Evolutionary conservation across 2,888 invertebrate species (phyloP).

Genomic region (Adelognathus sp.): DNA sequence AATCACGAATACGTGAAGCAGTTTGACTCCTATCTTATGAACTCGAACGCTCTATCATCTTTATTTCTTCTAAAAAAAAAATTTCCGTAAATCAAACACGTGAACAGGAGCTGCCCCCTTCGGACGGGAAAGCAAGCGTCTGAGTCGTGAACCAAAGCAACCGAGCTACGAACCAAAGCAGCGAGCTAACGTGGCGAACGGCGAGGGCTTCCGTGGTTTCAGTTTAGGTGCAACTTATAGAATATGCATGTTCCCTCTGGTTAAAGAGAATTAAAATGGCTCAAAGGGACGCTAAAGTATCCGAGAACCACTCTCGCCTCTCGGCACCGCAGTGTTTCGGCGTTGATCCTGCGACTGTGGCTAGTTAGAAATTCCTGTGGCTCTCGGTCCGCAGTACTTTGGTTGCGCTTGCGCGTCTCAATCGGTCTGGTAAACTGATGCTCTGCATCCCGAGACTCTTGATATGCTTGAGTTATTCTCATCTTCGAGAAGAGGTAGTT

Average conservation of each 20-base stretch:
- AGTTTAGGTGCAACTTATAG: conserved; percentile 71
- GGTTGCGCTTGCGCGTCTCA: conserved; percentile 29
- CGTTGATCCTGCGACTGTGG: conserved; percentile 55
- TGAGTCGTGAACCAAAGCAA: not conserved
- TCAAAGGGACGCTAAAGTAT: conserved; percentile 70
- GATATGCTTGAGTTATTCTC: conserved; percentile 37
- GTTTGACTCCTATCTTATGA: too few relatives aligned
- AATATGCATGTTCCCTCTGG: conserved; percentile 75
- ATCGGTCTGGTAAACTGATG: conserved; percentile 37
- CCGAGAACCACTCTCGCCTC: conserved; percentile 43
- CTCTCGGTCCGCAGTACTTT: conserved; percentile 32
- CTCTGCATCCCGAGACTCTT: conserved; percentile 23
- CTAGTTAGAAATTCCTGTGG: conserved; percentile 54
- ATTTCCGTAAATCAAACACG: not conserved
- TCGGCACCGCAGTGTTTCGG: conserved; percentile 38
- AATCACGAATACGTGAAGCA: too few relatives aligned
- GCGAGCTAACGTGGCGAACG: conserved; percentile 69
- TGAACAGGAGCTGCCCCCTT: not conserved
- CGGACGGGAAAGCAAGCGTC: not conserved
- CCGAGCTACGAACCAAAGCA: conserved; percentile 52
- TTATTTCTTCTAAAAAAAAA: too few relatives aligned
- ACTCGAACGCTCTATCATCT: too few relatives aligned
- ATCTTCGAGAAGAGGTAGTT: conserved; percentile 9
- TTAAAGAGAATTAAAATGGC: conserved; percentile 73
- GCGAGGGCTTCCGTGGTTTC: conserved; percentile 67